Evolutionary conservation across 2,797 vertebrate species (phyloP), one percentile per base, ranked within the genome.

Genomic region (Lepilemur septentrionalis): DNA sequence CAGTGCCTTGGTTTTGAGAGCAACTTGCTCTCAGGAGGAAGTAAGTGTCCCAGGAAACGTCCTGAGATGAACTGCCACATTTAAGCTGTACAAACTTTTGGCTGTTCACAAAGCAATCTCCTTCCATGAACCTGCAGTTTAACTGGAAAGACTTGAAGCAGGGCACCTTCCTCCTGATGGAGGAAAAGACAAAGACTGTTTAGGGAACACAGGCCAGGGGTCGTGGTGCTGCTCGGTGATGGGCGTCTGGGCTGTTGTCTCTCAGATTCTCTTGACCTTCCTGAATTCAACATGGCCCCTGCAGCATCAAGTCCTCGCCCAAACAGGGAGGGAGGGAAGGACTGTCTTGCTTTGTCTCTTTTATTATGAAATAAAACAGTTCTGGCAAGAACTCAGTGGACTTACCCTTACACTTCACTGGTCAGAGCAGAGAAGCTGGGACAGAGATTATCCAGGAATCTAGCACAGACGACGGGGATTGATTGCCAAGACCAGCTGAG

Each of bases 361-460:
- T 86, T 73, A 91, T 41, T 91, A 28, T 30, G 57, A 94, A 91
- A 91, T 52, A 52, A 91, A 92, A 50, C 67, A 61, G 57, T 83
- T 67, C 65, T 89, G 61, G 67, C 25, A n/a, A 93, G 18, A 89
- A 84, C 57, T 41, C 61, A 65, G 15, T 2, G n/a, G 59, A 52
- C 59, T 73, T 72, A 78, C 32, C 38, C 32, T 88, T 79, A 76
- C 30, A 46, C 65, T 50, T 59, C 38, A 59, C 12, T 43, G 57
- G 43, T 32, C 46, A 89, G 35, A 80, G 41, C 55, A 48, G 41
- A 82, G 41, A 95, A 76, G 32, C 12, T 59, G 25, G 41, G 32
- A 30, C 55, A 14, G 1, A 25, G 11, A 57, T 67, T 28, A 83
- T 43, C 32, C 46, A 57, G 83, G 35, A 35, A 69, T 13, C 55